Conservation (phyloP, 2,113 vertebrate species). For the Gobiocypris rarus region DNA sequence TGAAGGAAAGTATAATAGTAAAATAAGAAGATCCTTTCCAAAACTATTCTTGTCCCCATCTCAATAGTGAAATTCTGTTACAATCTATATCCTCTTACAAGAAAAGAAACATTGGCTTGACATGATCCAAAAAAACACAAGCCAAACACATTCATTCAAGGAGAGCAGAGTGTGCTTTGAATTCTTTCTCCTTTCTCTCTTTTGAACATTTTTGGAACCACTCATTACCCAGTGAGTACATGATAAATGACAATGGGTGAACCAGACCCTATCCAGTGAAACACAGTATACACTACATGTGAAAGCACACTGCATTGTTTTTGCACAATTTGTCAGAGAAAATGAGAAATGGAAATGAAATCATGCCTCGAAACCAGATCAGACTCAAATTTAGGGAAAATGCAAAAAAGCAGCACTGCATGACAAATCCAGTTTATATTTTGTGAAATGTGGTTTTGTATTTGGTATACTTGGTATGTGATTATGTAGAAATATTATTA, state of each 20-base stretch:
- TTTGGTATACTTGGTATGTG: not conserved
- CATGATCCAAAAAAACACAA: not conserved
- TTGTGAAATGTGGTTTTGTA: not conserved
- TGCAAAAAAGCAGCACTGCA: not conserved
- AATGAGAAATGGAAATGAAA: too few species aligned
- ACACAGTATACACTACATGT: not conserved
- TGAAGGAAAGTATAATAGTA: constrained; percentile 35
- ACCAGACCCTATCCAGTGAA: constrained; percentile 57
- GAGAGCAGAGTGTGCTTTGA: constrained; percentile 24
- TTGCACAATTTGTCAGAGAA: too few species aligned
- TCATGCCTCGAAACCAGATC: not conserved
- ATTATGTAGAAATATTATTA: not conserved
- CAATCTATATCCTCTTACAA: not conserved
- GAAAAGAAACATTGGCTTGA: not conserved
- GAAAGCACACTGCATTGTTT: too few species aligned
- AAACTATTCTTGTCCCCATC: not conserved
- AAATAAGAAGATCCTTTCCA: not conserved
- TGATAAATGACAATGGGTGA: constrained; percentile 43
- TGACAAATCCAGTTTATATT: not conserved
- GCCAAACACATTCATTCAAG: not conserved
- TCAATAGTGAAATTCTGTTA: constrained; percentile 18
- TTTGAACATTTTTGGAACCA: constrained; percentile 5
- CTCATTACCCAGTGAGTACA: not conserved
- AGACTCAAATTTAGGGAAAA: not conserved
- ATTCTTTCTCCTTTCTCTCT: constrained; percentile 7